phyloP scores from a whole-genome alignment of 2,888 invertebrate genomes.

The Hololepta plana region DNA sequence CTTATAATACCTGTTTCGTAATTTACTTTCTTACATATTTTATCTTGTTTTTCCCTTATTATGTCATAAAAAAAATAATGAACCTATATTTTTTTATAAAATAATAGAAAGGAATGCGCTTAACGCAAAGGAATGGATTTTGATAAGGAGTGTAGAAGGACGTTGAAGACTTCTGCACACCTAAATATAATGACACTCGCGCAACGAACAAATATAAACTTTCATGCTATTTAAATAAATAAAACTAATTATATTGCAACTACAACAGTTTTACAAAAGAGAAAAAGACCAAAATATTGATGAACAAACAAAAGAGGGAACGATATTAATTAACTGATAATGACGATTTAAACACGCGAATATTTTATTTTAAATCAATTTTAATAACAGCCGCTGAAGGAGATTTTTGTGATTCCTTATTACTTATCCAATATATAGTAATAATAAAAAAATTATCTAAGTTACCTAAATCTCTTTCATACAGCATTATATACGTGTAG shows the following conservation, averaged over 20 bases:
- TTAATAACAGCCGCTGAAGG: constrained; percentile 10
- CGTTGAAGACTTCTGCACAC: constrained; percentile 27
- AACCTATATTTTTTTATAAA: no score
- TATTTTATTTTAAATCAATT: constrained; percentile 6
- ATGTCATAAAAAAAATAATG: no score
- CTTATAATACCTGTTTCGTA: no score
- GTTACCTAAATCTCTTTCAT: no score
- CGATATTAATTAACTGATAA: background rate
- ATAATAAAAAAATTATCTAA: background rate
- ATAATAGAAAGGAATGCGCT: constrained; percentile 14
- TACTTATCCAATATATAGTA: constrained; percentile 1
- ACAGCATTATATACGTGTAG: no score
- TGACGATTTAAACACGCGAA: background rate
- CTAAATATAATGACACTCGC: constrained; percentile 20
- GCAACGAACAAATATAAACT: constrained; percentile 11
- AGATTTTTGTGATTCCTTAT: no score
- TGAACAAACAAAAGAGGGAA: constrained; percentile 2
- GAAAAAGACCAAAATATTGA: constrained; percentile 9
- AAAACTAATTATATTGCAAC: constrained; percentile 7
- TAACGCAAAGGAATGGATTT: constrained; percentile 23
- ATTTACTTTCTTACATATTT: no score
- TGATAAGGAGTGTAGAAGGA: constrained; percentile 26
- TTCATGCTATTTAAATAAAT: constrained; percentile 2
- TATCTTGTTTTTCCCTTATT: no score
- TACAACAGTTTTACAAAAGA: constrained; percentile 10